A percentile compares a stretch with the other conserved stretches of the same genome.
phyloP scores from a whole-genome alignment of 2,113 vertebrate species.

The Leptocoma aspasia region DNA sequence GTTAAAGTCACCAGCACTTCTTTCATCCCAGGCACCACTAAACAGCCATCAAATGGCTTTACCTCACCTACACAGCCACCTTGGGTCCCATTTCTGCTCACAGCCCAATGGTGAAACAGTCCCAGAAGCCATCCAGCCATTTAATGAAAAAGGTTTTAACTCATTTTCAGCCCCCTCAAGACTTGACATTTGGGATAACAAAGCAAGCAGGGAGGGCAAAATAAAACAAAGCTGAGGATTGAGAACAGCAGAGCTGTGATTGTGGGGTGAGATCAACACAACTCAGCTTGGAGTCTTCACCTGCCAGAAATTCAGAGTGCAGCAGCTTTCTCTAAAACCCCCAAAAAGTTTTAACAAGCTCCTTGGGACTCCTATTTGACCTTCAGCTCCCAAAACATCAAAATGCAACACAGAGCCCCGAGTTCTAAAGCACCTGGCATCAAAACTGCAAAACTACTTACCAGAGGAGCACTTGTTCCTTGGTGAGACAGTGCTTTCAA shows the following conservation, averaged over 20 bases:
- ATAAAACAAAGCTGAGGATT: not conserved
- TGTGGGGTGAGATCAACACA: not conserved
- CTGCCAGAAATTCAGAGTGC: not conserved
- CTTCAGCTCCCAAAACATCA: not conserved
- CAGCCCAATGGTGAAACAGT: not conserved
- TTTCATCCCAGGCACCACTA: not conserved
- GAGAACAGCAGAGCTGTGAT: not conserved
- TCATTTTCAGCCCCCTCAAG: not conserved
- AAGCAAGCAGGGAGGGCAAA: not conserved
- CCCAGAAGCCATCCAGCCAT: not conserved
- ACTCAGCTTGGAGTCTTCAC: not conserved
- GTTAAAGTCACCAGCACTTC: not conserved
- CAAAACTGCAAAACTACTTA: not conserved
- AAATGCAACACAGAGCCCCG: not conserved
- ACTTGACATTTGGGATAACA: not conserved
- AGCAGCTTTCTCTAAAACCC: not conserved
- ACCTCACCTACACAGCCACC: not conserved
- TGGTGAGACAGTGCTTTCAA: not conserved
- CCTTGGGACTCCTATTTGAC: not conserved
- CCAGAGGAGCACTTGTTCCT: not conserved
- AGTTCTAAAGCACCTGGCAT: not conserved
- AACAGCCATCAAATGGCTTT: not conserved
- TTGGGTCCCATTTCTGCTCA: not conserved
- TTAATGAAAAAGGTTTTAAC: not conserved
- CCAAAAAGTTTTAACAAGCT: not conserved